Percentiles rank a stretch among this genome's conserved stretches.
These are phyloP conservation scores for Petrocephalus schoutedeni DNA, from an alignment of 2,797 vertebrate species.

Conservation along the genomic window DNA sequence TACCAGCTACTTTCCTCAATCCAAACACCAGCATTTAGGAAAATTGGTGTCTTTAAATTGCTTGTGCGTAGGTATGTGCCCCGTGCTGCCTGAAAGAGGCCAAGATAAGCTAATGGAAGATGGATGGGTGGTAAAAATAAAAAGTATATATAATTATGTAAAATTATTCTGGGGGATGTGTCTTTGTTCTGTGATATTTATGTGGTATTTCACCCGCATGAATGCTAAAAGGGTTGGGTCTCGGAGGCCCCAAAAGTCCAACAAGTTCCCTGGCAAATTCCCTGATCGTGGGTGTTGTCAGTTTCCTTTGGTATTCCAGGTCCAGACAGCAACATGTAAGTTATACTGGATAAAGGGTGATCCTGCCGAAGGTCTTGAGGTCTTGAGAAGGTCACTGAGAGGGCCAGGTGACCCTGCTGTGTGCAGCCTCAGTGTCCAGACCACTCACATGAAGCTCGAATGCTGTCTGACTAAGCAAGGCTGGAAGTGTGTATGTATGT, in stretches of 20 bases:
- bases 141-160: background rate
- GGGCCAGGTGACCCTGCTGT: background rate
- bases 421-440: background rate
- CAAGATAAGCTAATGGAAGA: background rate
- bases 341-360: constrained; percentile 30
- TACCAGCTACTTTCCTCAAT: background rate
- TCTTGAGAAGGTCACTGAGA: background rate
- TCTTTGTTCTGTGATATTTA: background rate
- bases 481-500: background rate
- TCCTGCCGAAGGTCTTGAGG: background rate
- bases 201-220: background rate
- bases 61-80: background rate
- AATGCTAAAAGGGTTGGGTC: background rate
- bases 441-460: background rate
- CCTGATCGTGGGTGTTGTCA: constrained; percentile 34
- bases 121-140: background rate
- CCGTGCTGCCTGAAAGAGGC: background rate
- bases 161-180: background rate
- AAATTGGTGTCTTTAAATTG: background rate
- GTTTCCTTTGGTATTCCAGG: constrained; percentile 47
- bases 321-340: constrained; percentile 42
- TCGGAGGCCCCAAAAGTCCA: constrained; percentile 26
- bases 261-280: constrained; percentile 27
- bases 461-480: background rate
- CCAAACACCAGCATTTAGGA: background rate